Evolutionary conservation across 1,140 invertebrate species (phyloP).

Genomic region (Riptortus pedestris): DNA sequence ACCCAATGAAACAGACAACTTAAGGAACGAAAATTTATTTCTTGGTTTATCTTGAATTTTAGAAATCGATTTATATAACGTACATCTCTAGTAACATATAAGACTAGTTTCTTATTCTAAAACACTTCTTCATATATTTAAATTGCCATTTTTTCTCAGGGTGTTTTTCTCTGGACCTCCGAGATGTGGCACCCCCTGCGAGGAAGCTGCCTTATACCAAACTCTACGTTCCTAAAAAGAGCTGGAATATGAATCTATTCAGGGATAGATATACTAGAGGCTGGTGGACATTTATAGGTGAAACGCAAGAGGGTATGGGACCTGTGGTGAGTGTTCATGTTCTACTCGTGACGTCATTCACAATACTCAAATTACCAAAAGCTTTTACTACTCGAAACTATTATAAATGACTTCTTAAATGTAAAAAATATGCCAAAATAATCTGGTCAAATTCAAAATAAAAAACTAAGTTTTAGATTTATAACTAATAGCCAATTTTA

Average conservation of each 20-base stretch:
- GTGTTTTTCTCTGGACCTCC: background rate
- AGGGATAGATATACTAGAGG: slow-evolving; percentile 56
- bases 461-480: background rate
- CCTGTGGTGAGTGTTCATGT: slow-evolving; percentile 35
- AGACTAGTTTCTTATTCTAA: too few relatives aligned
- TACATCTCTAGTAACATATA: too few relatives aligned
- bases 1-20: too few relatives aligned
- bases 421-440: background rate
- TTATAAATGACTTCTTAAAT: background rate
- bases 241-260: slow-evolving; percentile 53
- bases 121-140: background rate
- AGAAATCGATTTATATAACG: too few relatives aligned
- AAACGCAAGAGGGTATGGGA: slow-evolving; percentile 47
- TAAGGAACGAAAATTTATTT: too few relatives aligned
- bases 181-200: background rate
- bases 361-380: background rate
- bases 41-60: too few relatives aligned
- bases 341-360: background rate
- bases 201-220: background rate
- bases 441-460: background rate
- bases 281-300: slow-evolving; percentile 73
- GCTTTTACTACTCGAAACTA: background rate
- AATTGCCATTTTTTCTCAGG: slow-evolving; percentile 39
- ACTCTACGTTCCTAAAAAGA: background rate
- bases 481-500: too few relatives aligned